Base-by-base conservation (phyloP, 2,888 invertebrate genomes). In the Spicauda simplicius region DNA sequence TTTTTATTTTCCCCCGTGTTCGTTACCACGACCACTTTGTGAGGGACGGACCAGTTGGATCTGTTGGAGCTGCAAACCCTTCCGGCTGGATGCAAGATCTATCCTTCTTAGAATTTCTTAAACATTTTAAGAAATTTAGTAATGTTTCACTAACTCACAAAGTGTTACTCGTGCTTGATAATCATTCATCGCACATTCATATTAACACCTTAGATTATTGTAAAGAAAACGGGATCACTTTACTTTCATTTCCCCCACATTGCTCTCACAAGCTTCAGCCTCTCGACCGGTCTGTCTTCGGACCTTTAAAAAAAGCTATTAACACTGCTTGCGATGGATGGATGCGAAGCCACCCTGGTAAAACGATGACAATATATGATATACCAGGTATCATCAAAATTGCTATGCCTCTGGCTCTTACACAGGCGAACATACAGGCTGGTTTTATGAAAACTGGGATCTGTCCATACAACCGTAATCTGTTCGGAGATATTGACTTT, bases 301-400 rank as follows among this genome's bases (percentile, higher is more conserved):
- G 54, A 10, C 25, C 54, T 3, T 30, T 54, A n/a, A 70, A 77
- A 68, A 30, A 30, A 30, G 69, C 68, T 10, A 14, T 77, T 16
- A 79, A 78, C 59, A 25, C 72, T 8, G 68, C 77, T 0, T 71
- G 72, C 45, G 77, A 78, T 64, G 75, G 57, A 0, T 82, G 79
- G 78, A 75, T 82, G 76, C 54, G 73, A 58, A 78, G 33, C 25
- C 33, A 82, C 19, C 77, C 79, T 1, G 80, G 77, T 0, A 73
- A 72, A 65, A 75, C 77, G 0, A 78, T 81, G 75, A 41, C 41
- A 41, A 41, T 41, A 5, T 41, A 41, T 11, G 41, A 8, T 41
- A 41, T 41, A 54, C 67, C 67, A 48, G 56, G 56, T 8, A 60
- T 67, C 12, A 48, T 67, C 1, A 30, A 16, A 41, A 56, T 18